These are phyloP conservation scores for Aegotheles bennettii DNA, from an alignment of 2,113 vertebrate species.

Conservation along the genomic window DNA sequence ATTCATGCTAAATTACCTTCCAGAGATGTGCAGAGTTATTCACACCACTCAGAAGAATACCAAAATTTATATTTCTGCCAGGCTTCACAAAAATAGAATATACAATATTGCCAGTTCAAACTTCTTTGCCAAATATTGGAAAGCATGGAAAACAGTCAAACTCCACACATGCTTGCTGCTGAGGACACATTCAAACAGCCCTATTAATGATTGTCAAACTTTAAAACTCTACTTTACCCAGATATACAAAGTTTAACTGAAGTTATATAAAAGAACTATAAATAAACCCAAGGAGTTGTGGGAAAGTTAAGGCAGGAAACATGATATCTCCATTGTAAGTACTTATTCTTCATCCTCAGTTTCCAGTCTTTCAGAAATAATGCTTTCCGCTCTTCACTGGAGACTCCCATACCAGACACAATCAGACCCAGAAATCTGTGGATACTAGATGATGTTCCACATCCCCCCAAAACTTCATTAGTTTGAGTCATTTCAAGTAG, in stretches of 20 bases:
- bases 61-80: slow-evolving; percentile 35
- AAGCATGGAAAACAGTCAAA: neutral
- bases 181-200: neutral
- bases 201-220: neutral
- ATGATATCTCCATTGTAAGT: neutral
- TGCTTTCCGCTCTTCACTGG: neutral
- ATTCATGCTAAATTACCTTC: slow-evolving; percentile 56
- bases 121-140: neutral
- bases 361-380: neutral
- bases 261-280: neutral
- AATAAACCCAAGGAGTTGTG: neutral
- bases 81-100: neutral
- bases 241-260: neutral
- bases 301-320: neutral
- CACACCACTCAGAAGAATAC: slow-evolving; percentile 29
- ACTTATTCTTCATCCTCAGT: neutral
- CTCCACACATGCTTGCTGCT: neutral
- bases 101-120: neutral
- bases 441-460: neutral
- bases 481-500: neutral
- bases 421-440: neutral
- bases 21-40: slow-evolving; percentile 38
- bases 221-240: neutral
- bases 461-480: neutral
- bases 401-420: neutral